A percentile compares a stretch with the other conserved stretches of the same genome.
These are phyloP conservation scores for Drosophila kanapiae DNA, from an alignment of 1,140 invertebrate species.

Conservation along the genomic window DNA sequence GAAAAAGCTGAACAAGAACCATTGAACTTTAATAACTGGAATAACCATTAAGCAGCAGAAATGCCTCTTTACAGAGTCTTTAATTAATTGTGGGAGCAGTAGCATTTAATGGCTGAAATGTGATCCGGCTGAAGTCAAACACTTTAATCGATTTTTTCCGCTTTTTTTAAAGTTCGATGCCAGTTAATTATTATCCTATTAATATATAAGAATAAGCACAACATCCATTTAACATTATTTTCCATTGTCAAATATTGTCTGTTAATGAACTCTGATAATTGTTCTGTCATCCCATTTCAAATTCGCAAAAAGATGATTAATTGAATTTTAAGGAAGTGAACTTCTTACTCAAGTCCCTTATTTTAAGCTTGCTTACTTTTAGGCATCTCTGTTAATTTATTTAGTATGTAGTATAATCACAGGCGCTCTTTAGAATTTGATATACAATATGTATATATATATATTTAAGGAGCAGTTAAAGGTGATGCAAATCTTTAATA, in stretches of 20 bases:
- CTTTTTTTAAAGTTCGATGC: background rate
- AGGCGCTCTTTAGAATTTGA: background rate
- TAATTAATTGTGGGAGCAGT: conserved; percentile 6
- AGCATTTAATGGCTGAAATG: background rate
- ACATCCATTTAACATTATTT: too few species aligned
- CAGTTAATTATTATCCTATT: background rate
- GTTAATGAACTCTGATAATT: background rate
- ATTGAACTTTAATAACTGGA: conserved; percentile 5
- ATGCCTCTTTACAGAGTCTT: background rate
- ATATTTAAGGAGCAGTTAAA: too few species aligned
- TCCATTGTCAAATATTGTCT: background rate
- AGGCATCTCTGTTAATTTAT: background rate
- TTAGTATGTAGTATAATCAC: background rate
- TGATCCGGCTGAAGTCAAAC: conserved; percentile 6
- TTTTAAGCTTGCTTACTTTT: background rate
- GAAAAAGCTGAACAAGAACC: conserved; percentile 5
- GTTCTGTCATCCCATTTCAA: background rate
- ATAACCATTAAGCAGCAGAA: background rate
- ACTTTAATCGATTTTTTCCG: conserved; percentile 5
- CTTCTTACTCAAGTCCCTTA: background rate
- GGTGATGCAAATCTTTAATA: too few species aligned
- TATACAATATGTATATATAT: background rate
- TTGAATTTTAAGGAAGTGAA: conserved; percentile 7
- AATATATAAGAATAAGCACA: background rate
- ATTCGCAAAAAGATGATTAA: background rate